Evolutionary conservation across 2,797 vertebrate species (phyloP).

Genomic region (Micropoecilia bifurca): DNA sequence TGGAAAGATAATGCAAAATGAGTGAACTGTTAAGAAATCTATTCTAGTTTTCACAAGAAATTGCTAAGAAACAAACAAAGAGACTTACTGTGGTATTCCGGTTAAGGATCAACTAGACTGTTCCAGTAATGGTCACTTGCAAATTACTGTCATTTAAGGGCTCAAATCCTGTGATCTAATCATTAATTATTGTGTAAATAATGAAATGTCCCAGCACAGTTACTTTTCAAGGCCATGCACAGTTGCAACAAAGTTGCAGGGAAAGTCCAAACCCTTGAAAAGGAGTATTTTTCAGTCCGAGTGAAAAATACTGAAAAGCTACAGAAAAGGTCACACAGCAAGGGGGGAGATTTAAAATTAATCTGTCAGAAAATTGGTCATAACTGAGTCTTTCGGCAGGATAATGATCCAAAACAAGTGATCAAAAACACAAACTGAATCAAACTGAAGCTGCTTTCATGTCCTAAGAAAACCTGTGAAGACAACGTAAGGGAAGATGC

Average conservation of each 20-base stretch:
- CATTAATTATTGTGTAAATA: constrained; percentile 72
- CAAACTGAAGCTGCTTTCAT: not conserved
- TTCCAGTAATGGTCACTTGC: constrained; percentile 23
- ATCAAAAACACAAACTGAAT: not conserved
- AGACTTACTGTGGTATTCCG: constrained; percentile 53
- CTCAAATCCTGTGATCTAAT: constrained; percentile 47
- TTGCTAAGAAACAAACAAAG: constrained; percentile 11
- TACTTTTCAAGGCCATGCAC: constrained; percentile 56
- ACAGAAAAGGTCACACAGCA: too few relatives aligned
- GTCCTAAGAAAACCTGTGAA: not conserved
- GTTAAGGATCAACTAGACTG: constrained; percentile 8
- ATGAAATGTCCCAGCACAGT: constrained; percentile 23
- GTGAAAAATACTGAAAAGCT: not conserved
- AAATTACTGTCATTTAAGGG: constrained; percentile 36
- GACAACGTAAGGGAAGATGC: not conserved
- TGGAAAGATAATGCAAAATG: constrained; percentile 9
- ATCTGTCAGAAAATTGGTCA: not conserved
- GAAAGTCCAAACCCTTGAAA: constrained; percentile 38
- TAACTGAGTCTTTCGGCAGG: not conserved
- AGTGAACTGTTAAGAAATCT: not conserved
- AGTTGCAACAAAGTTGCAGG: constrained; percentile 52
- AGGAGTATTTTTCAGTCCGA: too few relatives aligned
- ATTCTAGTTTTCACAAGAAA: constrained; percentile 15
- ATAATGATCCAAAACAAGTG: not conserved
- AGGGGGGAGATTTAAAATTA: not conserved